Evolutionary conservation across 2,888 invertebrate species (phyloP).

Genomic region (Metallyticus violacea): DNA sequence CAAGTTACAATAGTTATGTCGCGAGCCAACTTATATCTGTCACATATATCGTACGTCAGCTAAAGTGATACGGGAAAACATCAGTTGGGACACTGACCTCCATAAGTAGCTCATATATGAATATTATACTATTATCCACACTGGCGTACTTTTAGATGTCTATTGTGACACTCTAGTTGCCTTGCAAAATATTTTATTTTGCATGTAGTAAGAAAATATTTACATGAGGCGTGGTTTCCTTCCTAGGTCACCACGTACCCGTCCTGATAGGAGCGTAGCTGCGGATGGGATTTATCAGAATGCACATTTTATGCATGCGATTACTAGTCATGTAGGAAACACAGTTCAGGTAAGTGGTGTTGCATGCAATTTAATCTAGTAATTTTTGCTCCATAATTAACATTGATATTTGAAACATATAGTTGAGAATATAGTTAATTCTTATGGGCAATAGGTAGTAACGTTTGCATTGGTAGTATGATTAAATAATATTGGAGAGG

Average conservation of each 20-base stretch:
- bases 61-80: conserved; percentile 8
- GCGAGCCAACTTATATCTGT: not conserved
- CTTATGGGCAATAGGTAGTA: too few species aligned
- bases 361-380: too few species aligned
- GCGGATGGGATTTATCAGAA: conserved; percentile 89
- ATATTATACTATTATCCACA: not conserved
- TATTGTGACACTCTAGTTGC: not conserved
- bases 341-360: conserved; percentile 58
- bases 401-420: too few species aligned
- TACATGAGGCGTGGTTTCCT: not conserved
- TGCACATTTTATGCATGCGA: conserved; percentile 85
- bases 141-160: not conserved
- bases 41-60: not conserved
- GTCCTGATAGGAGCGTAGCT: conserved; percentile 57
- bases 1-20: conserved; percentile 20
- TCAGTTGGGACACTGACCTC: conserved; percentile 30
- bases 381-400: too few species aligned
- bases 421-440: too few species aligned
- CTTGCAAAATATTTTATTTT: not conserved
- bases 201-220: not conserved
- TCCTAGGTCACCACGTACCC: conserved; percentile 63
- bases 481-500: too few species aligned
- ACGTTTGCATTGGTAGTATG: too few species aligned
- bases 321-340: conserved; percentile 81
- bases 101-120: conserved; percentile 12